Conservation (phyloP, 1,140 invertebrate species). For the Plectrocnemia conspersa region DNA sequence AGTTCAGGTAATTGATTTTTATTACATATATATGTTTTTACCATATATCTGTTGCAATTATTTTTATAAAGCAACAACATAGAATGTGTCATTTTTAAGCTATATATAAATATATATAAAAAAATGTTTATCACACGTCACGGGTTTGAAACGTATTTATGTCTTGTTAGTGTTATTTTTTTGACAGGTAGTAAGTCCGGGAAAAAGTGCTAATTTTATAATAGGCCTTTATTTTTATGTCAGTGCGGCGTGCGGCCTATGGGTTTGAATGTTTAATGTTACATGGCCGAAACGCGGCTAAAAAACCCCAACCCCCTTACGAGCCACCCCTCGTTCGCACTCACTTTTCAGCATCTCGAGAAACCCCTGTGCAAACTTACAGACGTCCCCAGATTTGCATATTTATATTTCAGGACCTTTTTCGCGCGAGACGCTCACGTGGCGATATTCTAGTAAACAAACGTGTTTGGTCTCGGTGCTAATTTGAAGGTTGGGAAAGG, state of each 20-base stretch:
- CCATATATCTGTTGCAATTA: too few relatives aligned
- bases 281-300: too few relatives aligned
- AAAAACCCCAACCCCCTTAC: not conserved
- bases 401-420: not conserved
- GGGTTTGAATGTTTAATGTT: constrained; percentile 17
- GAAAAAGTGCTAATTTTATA: constrained; percentile 17
- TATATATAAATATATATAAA: not conserved
- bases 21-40: too few relatives aligned
- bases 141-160: constrained; percentile 3
- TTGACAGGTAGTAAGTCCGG: constrained; percentile 6
- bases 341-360: constrained; percentile 7
- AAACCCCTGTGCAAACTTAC: not conserved
- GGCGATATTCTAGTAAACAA: too few relatives aligned
- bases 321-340: not conserved
- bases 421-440: too few relatives aligned
- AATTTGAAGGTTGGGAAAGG: too few relatives aligned
- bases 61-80: too few relatives aligned
- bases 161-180: constrained; percentile 10
- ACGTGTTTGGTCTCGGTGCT: too few relatives aligned
- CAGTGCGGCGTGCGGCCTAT: not conserved
- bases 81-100: not conserved
- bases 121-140: constrained; percentile 9
- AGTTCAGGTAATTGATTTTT: constrained; percentile 76
- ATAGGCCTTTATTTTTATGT: constrained; percentile 21
- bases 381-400: not conserved